These are phyloP conservation scores for Phoebastria nigripes DNA, from an alignment of 2,797 vertebrate genomes.

Conservation along the genomic window DNA sequence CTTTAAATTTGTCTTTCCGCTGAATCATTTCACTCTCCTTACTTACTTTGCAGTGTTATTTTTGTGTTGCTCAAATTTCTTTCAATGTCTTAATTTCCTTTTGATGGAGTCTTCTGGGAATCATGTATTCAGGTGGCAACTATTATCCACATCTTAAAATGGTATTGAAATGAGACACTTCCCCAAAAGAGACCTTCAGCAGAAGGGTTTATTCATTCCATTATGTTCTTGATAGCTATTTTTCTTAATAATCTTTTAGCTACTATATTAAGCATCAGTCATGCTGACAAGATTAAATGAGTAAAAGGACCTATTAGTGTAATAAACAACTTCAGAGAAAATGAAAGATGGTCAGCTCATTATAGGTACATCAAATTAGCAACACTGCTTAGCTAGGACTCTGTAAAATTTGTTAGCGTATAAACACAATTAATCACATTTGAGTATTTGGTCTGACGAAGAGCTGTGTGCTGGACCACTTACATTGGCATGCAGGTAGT, in stretches of 20 bases:
- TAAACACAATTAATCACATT: neutral
- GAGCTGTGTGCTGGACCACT: neutral
- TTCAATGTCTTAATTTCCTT: neutral
- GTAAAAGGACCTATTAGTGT: neutral
- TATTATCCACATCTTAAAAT: neutral
- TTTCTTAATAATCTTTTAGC: constrained; percentile 10
- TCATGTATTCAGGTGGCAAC: neutral
- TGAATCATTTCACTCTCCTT: neutral
- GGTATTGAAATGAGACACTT: neutral
- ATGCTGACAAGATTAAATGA: neutral
- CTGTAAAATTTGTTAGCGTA: neutral
- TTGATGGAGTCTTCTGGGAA: neutral
- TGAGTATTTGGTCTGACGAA: neutral
- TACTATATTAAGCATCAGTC: neutral
- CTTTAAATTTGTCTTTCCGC: neutral
- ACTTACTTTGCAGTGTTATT: neutral
- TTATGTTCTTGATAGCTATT: neutral
- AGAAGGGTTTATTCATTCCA: neutral
- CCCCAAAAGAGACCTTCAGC: neutral
- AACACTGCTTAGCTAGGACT: neutral
- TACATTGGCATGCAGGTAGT: neutral
- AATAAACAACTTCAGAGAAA: constrained; percentile 6
- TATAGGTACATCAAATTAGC: neutral
- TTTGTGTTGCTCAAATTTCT: neutral
- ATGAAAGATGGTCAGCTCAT: neutral